Evolutionary conservation across 2,797 vertebrate genomes (phyloP), one percentile per base, ranked within the genome.

Genomic region (Enteromius radiatus): DNA sequence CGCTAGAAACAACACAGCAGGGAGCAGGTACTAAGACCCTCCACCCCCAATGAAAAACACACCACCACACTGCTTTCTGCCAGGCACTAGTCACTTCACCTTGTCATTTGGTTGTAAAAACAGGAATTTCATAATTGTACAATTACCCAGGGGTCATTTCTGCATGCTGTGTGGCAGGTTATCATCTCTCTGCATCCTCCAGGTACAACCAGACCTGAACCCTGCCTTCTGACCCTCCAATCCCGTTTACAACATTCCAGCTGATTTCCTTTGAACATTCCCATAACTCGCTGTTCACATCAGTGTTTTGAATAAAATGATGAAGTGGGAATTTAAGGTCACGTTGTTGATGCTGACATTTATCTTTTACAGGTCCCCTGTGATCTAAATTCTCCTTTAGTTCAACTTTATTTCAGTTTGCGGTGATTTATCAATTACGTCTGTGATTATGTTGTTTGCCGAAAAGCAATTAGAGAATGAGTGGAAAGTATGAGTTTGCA

Each of bases 31-130:
- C 81, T 84, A 74, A 68, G 78, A 71, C 74, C 59, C 26, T 70
- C 54, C 56, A 12, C 38, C 45, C 52, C 5, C 56, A 23, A n/a
- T 1, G 4, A 77, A 41, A 41, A 45, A 64, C 59, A 73, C 45
- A 15, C 31, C 54, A 69, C 28, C 52, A 33, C 38, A 73, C 33
- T 43, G n/a, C 54, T 68, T 67, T 68, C 70, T 47, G 52, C 70
- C 84, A 76, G 82, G 68, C 63, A 59, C 69, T 79, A 54, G 49
- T 83, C 59, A 73, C 67, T 73, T 52, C 74, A 75, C 82, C 85
- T 84, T 88, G 74, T 90, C 89, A 91, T 92, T 86, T 90, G 78
- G 81, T 86, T 88, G 85, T 89, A 89, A 91, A 91, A 90, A 84
- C 90, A 89, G 86, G 84, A 89, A 87, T 85, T 38, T 64, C 83